These are phyloP conservation scores for Ormyrus labotus DNA, from an alignment of 2,888 invertebrate genomes.

Conservation along the genomic window DNA sequence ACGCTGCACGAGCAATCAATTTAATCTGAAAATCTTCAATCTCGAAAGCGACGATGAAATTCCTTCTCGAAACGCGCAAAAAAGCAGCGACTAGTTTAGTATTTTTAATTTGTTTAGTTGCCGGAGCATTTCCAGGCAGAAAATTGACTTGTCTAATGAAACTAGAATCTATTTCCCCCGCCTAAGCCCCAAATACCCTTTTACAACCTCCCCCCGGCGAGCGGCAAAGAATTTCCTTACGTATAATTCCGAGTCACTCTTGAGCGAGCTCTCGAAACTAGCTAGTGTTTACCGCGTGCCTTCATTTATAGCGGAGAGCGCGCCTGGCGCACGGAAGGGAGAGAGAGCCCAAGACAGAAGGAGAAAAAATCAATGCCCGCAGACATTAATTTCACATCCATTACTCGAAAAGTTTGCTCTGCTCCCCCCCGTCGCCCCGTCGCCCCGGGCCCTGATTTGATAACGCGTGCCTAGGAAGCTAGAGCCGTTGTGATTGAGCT, in stretches of 20 bases:
- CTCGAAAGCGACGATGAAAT: no score
- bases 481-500: conserved; percentile 64
- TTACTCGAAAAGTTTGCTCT: conserved; percentile 53
- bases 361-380: conserved; percentile 50
- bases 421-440: neutral
- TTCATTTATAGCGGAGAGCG: conserved; percentile 24
- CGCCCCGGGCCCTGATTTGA: conserved; percentile 37
- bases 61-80: no score
- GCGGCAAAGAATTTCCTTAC: conserved; percentile 12
- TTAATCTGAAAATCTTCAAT: no score
- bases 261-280: neutral
- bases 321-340: neutral
- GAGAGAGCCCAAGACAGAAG: conserved; percentile 4
- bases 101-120: no score
- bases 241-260: conserved; percentile 29
- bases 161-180: neutral
- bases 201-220: neutral
- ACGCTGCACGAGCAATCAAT: no score
- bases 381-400: conserved; percentile 55
- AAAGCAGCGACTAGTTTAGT: no score
- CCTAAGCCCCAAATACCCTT: no score
- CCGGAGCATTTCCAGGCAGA: no score
- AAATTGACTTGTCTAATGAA: neutral
- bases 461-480: conserved; percentile 45
- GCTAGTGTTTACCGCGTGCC: conserved; percentile 34